Conservation (phyloP, 2,888 invertebrate genomes). For the Caenorhabditis uteleia region DNA sequence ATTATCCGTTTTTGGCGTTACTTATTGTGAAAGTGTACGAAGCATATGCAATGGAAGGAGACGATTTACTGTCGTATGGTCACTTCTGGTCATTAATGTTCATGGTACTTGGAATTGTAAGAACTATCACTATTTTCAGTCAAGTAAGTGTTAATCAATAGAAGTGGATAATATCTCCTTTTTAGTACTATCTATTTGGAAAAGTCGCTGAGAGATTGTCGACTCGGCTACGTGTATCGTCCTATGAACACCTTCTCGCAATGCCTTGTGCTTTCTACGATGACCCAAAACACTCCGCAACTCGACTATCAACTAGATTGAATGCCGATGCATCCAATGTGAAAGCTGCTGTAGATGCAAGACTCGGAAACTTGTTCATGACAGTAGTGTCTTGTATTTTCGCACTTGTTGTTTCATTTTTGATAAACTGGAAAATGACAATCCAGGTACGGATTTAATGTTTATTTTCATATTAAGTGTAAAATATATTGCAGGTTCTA, state of each 20-base stretch:
- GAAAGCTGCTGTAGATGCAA: conserved; percentile 57
- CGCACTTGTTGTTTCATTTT: conserved; percentile 6
- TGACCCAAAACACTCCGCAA: conserved; percentile 69
- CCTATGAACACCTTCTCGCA: conserved; percentile 68
- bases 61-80: conserved; percentile 67
- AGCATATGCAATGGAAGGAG: conserved; percentile 40
- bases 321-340: conserved; percentile 72
- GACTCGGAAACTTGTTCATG: conserved; percentile 24
- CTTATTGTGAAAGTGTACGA: conserved; percentile 15
- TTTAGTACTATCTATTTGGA: conserved; percentile 66
- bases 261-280: conserved; percentile 72
- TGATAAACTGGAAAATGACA: conserved; percentile 31
- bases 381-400: conserved; percentile 6
- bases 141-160: too few relatives aligned
- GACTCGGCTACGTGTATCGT: conserved; percentile 68
- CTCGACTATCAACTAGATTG: conserved; percentile 70
- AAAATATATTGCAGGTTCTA: conserved; percentile 9
- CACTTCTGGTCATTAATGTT: conserved; percentile 72
- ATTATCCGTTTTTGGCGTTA: conserved; percentile 20
- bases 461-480: too few relatives aligned
- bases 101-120: conserved; percentile 69
- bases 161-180: too few relatives aligned
- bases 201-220: conserved; percentile 68
- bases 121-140: conserved; percentile 46
- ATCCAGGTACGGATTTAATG: conserved; percentile 5